Conservation (phyloP, 2,888 invertebrate species). For the Morinoia aosen region DNA sequence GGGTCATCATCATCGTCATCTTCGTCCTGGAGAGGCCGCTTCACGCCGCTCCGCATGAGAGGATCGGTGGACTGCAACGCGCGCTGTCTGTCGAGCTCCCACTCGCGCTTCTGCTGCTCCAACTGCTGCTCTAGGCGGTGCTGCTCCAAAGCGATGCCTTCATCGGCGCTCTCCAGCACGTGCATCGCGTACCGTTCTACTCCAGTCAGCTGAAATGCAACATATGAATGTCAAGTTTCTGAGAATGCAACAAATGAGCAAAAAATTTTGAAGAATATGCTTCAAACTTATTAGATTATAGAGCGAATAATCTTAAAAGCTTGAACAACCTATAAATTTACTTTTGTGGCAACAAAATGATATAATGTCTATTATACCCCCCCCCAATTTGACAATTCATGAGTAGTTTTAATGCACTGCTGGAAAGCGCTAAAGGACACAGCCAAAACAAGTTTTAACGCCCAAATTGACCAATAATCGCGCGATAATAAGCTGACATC, state of each 20-base stretch:
- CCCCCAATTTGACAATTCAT: no score
- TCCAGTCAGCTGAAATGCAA: slow-evolving; percentile 82
- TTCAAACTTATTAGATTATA: no score
- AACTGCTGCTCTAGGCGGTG: slow-evolving; percentile 88
- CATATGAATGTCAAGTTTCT: not conserved
- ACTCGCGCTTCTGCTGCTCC: slow-evolving; percentile 86
- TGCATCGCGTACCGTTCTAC: slow-evolving; percentile 96
- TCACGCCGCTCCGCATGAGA: slow-evolving; percentile 56
- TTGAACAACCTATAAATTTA: no score
- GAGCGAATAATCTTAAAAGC: no score
- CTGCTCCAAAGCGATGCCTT: slow-evolving; percentile 85
- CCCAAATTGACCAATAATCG: no score
- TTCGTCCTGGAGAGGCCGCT: slow-evolving; percentile 43
- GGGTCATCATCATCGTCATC: slow-evolving; percentile 75
- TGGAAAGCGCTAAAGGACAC: no score
- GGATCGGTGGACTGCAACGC: slow-evolving; percentile 74
- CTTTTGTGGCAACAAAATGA: no score
- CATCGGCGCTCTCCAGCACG: slow-evolving; percentile 89
- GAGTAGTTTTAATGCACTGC: no score
- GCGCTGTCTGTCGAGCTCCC: slow-evolving; percentile 83
- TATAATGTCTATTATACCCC: no score
- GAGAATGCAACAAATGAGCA: slow-evolving; percentile 54
- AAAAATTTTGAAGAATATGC: slow-evolving; percentile 60
- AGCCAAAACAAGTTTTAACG: no score
- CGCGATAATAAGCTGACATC: no score